Conservation (phyloP, 2,888 invertebrate genomes). For the Coecobrya sp. region DNA sequence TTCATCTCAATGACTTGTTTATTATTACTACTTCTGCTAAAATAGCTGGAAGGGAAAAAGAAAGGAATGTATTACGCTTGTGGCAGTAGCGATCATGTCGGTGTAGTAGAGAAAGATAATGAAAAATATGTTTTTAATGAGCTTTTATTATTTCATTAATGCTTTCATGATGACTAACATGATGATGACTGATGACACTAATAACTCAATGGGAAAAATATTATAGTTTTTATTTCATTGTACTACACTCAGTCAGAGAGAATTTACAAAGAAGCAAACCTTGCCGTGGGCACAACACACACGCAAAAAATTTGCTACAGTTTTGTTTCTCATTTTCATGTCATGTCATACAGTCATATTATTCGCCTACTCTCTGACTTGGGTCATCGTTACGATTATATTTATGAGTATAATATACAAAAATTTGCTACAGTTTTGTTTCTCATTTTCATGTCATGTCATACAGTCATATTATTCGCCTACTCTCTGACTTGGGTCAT, state of each 20-base stretch:
- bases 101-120: slow-evolving; percentile 34
- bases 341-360: slow-evolving; percentile 34
- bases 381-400: slow-evolving; percentile 39
- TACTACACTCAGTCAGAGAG: not conserved
- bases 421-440: not conserved
- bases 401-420: slow-evolving; percentile 2
- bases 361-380: slow-evolving; percentile 3
- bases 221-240: not conserved
- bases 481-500: slow-evolving; percentile 34
- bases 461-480: slow-evolving; percentile 2
- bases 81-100: not conserved
- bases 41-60: slow-evolving; percentile 33
- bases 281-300: slow-evolving; percentile 19
- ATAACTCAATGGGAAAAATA: slow-evolving; percentile 59
- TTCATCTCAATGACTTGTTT: slow-evolving; percentile 21
- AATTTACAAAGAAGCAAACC: not conserved
- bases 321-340: slow-evolving; percentile 1
- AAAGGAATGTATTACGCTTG: slow-evolving; percentile 17
- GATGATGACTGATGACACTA: slow-evolving; percentile 51
- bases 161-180: not conserved
- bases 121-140: slow-evolving; percentile 57
- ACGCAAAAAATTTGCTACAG: slow-evolving; percentile 4
- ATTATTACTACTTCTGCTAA: not conserved
- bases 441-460: slow-evolving; percentile 25
- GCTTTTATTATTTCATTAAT: slow-evolving; percentile 66